Evolutionary conservation across 2,888 invertebrate genomes (phyloP).

Genomic region (Cepaea hortensis): DNA sequence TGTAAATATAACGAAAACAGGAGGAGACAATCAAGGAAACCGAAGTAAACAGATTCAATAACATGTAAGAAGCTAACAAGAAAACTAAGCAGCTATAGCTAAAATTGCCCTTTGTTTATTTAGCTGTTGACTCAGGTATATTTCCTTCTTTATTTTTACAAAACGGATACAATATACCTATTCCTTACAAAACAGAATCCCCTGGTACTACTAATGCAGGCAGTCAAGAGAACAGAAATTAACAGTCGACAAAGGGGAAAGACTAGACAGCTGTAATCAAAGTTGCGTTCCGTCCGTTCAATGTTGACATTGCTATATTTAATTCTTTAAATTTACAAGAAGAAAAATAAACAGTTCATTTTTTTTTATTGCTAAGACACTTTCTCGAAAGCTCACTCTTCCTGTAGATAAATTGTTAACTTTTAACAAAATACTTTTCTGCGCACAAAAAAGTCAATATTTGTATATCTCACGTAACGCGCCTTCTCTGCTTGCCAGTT

Average conservation of each 20-base stretch:
- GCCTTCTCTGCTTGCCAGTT: neutral
- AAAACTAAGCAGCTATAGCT: too few relatives aligned
- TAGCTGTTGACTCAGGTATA: too few relatives aligned
- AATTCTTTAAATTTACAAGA: neutral
- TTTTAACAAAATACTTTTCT: neutral
- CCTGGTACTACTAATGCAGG: neutral
- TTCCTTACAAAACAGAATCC: too few relatives aligned
- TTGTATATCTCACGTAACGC: neutral
- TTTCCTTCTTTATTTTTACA: too few relatives aligned
- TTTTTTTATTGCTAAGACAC: too few relatives aligned
- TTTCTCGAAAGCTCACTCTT: too few relatives aligned
- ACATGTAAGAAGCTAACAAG: too few relatives aligned
- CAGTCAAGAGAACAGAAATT: neutral
- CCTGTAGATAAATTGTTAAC: neutral
- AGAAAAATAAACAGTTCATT: neutral
- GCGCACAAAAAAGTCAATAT: neutral
- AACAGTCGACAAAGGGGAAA: neutral
- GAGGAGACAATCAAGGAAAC: too few relatives aligned
- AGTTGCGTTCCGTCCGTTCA: neutral
- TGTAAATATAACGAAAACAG: too few relatives aligned
- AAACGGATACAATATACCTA: too few relatives aligned
- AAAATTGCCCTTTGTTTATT: too few relatives aligned
- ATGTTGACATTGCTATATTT: neutral
- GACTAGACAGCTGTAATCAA: neutral
- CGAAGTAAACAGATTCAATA: too few relatives aligned